Base-by-base conservation (phyloP, 2,797 vertebrate genomes). In the Muscicapa striata region DNA sequence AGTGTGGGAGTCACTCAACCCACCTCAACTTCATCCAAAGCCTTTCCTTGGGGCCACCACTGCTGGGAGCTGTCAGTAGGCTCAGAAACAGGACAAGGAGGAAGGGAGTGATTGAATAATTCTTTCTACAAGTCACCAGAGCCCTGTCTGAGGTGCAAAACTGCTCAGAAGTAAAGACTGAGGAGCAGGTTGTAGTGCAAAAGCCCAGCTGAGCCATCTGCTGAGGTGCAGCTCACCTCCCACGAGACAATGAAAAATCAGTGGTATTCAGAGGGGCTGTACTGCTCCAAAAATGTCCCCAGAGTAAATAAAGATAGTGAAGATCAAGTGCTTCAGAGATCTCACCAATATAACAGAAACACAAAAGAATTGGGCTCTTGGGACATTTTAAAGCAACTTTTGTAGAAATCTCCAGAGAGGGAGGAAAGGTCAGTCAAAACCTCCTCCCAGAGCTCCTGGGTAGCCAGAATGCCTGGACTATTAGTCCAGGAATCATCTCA, bases 191-290 rank as follows among this genome's bases (percentile, higher is more conserved):
- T 55, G 36, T 3, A 29, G 76, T 2, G 5, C n/a, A 63, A 55
- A 70, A 84, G 48, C n/a, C 32, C 75, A 80, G 63, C 13, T 41
- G 48, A 82, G 24, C 49, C 19, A 6, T 1, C 46, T 54, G 38
- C 64, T 68, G 66, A 82, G 70, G 38, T 24, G 55, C 84, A 49
- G 9, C 52, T 84, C 69, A 52, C 30, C 78, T 61, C 54, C 15
- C 29, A 5, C 0, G 36, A 55, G 24, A 22, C 30, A 43, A 14
- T 17, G 73, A 64, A 61, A 49, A n/a, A 36, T 18, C 46, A 22
- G 18, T 19, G 55, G 15, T 32, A n/a, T 11, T 11, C 0, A 0
- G 32, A 84, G 55, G 64, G 36, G 0, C 1, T n/a, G 5, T 3
- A 2, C 32, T 75, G 22, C 45, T 36, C 54, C 84, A 75, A 22